Evolutionary conservation across 1,140 invertebrate genomes (phyloP).

Genomic region (Platyscapa corneri): DNA sequence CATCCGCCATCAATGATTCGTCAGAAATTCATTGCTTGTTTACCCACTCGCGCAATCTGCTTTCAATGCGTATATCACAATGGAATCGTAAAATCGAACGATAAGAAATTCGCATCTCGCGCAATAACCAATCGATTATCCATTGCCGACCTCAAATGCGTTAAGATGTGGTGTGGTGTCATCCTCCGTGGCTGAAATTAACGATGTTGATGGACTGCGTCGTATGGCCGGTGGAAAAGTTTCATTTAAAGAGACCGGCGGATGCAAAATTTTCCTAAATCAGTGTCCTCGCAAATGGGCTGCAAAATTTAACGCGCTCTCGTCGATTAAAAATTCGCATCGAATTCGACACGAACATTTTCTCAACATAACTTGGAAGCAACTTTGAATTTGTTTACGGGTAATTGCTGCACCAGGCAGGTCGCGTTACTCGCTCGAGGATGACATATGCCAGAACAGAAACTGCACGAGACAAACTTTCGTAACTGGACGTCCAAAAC

Average conservation of each 20-base stretch:
- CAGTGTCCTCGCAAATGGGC: not conserved
- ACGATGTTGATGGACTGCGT: not conserved
- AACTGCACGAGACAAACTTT: too few relatives aligned
- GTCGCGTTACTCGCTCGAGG: too few relatives aligned
- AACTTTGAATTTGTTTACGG: too few relatives aligned
- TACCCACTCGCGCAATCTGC: not conserved
- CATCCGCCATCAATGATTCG: not conserved
- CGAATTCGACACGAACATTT: not conserved
- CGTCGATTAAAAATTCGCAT: not conserved
- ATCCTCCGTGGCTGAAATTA: not conserved
- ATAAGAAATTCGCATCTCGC: not conserved
- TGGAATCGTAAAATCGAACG: not conserved
- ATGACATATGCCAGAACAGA: too few relatives aligned
- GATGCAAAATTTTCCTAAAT: not conserved
- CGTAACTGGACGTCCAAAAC: too few relatives aligned
- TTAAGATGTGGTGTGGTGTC: not conserved
- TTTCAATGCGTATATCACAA: not conserved
- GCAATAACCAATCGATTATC: not conserved
- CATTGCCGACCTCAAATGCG: not conserved
- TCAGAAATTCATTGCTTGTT: not conserved
- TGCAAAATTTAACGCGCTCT: not conserved
- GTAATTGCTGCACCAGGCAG: too few relatives aligned
- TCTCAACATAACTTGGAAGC: not conserved
- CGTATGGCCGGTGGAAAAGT: not conserved
- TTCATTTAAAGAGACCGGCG: not conserved